phyloP scores from a whole-genome alignment of 2,888 invertebrate species.

The Abrostola tripartita region DNA sequence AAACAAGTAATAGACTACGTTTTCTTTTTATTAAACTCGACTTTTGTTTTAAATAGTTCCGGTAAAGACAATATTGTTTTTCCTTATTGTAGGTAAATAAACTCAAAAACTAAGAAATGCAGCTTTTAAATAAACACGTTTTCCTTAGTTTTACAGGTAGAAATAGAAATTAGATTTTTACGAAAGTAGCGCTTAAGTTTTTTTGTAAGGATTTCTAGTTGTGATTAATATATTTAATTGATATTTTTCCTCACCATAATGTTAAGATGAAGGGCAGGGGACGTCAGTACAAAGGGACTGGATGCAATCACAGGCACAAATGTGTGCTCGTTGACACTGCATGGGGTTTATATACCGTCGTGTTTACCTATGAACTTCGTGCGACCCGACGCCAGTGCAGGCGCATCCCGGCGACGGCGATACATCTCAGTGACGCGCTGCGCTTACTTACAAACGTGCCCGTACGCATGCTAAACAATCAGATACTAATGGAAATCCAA shows the following conservation, averaged over 20 bases:
- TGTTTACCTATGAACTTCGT: slow-evolving; percentile 87
- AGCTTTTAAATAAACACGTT: too few relatives aligned
- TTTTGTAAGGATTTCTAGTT: too few relatives aligned
- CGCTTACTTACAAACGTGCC: slow-evolving; percentile 54
- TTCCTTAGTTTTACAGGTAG: too few relatives aligned
- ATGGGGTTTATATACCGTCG: slow-evolving; percentile 83
- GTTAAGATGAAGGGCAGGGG: slow-evolving; percentile 56
- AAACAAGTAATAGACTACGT: too few relatives aligned
- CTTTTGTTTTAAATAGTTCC: too few relatives aligned
- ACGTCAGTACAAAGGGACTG: slow-evolving; percentile 65
- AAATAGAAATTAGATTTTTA: too few relatives aligned
- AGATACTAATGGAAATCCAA: slow-evolving; percentile 63
- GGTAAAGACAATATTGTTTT: too few relatives aligned
- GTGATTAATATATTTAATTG: slow-evolving; percentile 12
- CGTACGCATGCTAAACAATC: slow-evolving; percentile 59
- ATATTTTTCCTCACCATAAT: slow-evolving; percentile 67
- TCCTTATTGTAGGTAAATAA: too few relatives aligned
- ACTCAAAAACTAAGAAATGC: too few relatives aligned
- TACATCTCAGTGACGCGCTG: slow-evolving; percentile 61
- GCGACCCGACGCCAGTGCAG: slow-evolving; percentile 71
- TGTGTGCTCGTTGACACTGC: slow-evolving; percentile 84
- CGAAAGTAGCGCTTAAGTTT: too few relatives aligned
- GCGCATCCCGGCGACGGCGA: slow-evolving; percentile 71
- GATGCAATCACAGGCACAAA: slow-evolving; percentile 74
- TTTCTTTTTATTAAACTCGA: too few relatives aligned